Conservation (phyloP, 2,888 invertebrate genomes). For the Erannis defoliaria region DNA sequence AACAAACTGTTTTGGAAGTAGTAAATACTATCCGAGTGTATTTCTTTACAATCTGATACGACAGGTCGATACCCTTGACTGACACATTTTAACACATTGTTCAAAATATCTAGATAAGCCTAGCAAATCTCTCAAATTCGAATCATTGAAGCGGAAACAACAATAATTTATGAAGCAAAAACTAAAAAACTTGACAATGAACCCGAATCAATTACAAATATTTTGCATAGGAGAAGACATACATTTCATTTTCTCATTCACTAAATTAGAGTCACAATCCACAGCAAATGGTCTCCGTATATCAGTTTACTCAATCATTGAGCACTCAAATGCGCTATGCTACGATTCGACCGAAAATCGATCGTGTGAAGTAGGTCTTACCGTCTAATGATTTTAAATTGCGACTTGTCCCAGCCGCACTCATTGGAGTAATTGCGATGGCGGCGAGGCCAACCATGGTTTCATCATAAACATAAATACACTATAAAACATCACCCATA, state of each 20-base stretch:
- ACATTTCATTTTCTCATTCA: not conserved
- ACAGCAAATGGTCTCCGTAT: conserved; percentile 13
- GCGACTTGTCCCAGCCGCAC: conserved; percentile 71
- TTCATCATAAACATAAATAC: conserved; percentile 75
- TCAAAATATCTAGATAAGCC: conserved; percentile 5
- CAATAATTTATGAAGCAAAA: not conserved
- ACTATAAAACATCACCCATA: conserved; percentile 66
- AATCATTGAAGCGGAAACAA: not conserved
- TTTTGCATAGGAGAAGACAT: not conserved
- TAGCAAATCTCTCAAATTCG: not conserved
- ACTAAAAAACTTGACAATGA: not conserved
- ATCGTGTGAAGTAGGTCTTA: conserved; percentile 36
- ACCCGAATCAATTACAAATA: not conserved
- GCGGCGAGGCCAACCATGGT: conserved; percentile 74
- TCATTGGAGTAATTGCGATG: conserved; percentile 77
- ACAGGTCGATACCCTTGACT: not conserved
- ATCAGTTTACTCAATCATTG: conserved; percentile 3
- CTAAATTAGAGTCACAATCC: conserved; percentile 7
- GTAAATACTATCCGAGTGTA: not conserved
- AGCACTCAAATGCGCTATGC: conserved; percentile 6
- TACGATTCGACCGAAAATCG: conserved; percentile 6
- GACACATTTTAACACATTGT: not conserved
- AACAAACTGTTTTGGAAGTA: not conserved
- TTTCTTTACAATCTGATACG: not conserved
- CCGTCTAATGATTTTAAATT: conserved; percentile 75